Evolutionary conservation across 2,113 vertebrate species (phyloP).

Genomic region (Phalacrocorax brasilianus): DNA sequence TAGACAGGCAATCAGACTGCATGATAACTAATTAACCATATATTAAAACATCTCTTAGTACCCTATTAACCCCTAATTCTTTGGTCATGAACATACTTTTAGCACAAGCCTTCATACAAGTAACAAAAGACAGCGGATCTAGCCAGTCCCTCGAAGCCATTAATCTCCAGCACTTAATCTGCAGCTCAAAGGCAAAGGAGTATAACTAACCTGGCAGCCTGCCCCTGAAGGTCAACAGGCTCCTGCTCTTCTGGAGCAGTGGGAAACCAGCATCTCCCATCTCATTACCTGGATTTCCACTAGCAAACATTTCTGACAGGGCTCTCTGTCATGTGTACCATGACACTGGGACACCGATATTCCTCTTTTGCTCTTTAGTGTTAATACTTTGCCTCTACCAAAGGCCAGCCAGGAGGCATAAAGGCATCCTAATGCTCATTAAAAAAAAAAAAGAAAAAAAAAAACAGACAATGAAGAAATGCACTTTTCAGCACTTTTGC

Average conservation of each 20-base stretch:
- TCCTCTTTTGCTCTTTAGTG: not conserved
- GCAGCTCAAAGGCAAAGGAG: not conserved
- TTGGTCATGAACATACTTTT: not conserved
- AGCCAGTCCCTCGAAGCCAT: fast-evolving
- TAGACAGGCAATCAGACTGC: not conserved
- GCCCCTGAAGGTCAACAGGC: not conserved
- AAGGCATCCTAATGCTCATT: not conserved
- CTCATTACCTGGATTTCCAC: not conserved
- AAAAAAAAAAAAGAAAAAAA: not conserved
- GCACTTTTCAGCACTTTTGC: not conserved
- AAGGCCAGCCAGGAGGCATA: not conserved
- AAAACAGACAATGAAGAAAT: not conserved
- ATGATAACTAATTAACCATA: not conserved
- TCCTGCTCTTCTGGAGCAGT: not conserved
- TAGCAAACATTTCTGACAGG: not conserved
- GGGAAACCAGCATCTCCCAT: not conserved
- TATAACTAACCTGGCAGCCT: not conserved
- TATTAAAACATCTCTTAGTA: not conserved
- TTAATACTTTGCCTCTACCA: not conserved
- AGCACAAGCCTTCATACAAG: not conserved
- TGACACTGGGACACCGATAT: not conserved
- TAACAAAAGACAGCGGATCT: not conserved
- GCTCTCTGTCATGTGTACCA: fast-evolving
- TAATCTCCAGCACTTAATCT: not conserved
- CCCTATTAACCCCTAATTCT: not conserved